Percentiles rank a stretch among this genome's conserved stretches.
Conservation (phyloP, 2,888 invertebrate species). For the Unio pictorum region DNA sequence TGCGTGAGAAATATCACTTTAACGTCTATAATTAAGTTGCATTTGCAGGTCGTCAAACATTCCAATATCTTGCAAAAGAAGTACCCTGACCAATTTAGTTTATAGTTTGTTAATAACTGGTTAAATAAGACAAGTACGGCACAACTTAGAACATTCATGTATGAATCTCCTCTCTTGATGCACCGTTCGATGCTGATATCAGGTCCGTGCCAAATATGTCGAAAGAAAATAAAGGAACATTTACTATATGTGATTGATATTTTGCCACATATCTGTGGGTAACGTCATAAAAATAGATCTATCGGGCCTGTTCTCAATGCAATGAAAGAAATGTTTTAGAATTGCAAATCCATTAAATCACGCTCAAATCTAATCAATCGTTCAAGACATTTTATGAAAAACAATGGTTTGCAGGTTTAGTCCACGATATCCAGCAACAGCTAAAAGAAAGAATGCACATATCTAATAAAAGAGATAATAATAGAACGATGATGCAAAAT, state of each 20-base stretch:
- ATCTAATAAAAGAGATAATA: too few relatives aligned
- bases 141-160: not conserved
- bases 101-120: not conserved
- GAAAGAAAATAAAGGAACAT: constrained; percentile 1
- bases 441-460: too few relatives aligned
- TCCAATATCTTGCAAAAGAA: not conserved
- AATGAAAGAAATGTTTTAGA: not conserved
- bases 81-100: not conserved
- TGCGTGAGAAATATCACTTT: not conserved
- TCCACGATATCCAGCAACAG: too few relatives aligned
- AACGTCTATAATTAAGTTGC: not conserved
- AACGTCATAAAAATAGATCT: not conserved
- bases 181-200: constrained; percentile 1
- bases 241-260: constrained; percentile 3
- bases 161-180: not conserved
- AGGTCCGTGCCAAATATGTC: not conserved
- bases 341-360: not conserved
- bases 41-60: not conserved
- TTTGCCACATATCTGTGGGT: constrained; percentile 1
- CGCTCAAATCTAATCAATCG: not conserved
- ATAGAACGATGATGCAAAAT: too few relatives aligned
- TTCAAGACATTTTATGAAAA: not conserved
- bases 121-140: constrained; percentile 2
- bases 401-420: too few relatives aligned
- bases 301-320: not conserved